Evolutionary conservation across 2,113 vertebrate species (phyloP).

Genomic region (Limnothrissa miodon): DNA sequence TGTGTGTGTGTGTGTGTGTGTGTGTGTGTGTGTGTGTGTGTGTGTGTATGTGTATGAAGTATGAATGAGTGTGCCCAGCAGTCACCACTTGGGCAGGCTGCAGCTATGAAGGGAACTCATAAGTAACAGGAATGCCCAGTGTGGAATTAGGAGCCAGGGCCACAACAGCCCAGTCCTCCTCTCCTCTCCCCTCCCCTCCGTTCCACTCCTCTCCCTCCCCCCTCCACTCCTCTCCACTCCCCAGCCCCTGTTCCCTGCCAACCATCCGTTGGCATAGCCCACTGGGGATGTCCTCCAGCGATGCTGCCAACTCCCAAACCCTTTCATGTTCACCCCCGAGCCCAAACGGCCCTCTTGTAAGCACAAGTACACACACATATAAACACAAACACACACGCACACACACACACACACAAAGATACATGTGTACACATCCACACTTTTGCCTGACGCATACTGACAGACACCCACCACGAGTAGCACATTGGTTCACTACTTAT

Average conservation of each 20-base stretch:
- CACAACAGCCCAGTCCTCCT: constrained; percentile 66
- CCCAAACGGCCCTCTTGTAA: constrained; percentile 25
- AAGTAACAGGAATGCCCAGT: constrained; percentile 80
- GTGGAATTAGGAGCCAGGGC: constrained; percentile 73
- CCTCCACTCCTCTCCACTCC: constrained; percentile 44
- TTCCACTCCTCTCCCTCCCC: constrained; percentile 36
- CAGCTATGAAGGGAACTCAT: constrained; percentile 78
- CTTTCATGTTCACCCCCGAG: constrained; percentile 47
- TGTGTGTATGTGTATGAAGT: not conserved
- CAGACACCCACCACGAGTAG: not conserved
- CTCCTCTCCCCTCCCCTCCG: constrained; percentile 28
- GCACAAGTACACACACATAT: constrained; percentile 39
- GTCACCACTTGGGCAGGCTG: constrained; percentile 37
- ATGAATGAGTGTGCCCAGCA: not conserved
- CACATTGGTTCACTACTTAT: not conserved
- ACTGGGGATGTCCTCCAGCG: constrained; percentile 79
- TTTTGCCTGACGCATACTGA: not conserved
- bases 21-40: constrained; percentile 19
- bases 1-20: not conserved
- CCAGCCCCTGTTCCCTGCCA: constrained; percentile 73
- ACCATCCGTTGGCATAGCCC: constrained; percentile 75
- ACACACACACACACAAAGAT: not conserved
- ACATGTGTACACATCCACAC: not conserved
- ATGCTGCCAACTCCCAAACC: constrained; percentile 73
- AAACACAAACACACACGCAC: not conserved